Conservation (phyloP, 1,140 invertebrate species). For the Dendroctonus ponderosae region DNA sequence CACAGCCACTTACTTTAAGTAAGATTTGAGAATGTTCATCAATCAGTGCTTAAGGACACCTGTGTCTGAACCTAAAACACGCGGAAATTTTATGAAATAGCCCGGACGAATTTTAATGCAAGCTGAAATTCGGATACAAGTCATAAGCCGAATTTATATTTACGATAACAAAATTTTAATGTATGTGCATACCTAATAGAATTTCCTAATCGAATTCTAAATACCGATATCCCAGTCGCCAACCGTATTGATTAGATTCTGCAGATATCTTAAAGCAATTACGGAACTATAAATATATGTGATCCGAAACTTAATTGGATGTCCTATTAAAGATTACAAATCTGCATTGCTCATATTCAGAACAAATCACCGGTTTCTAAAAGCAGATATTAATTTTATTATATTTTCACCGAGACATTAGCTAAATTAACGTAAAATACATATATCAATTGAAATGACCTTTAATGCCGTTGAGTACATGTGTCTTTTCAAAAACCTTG, state of each 20-base stretch:
- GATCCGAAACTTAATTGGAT: no score
- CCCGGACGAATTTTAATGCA: neutral
- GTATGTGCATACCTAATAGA: conserved; percentile 7
- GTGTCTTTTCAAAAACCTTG: no score
- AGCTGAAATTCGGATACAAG: neutral
- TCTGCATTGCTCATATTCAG: no score
- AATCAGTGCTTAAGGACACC: conserved; percentile 34
- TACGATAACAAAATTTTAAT: conserved; percentile 4
- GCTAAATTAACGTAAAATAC: no score
- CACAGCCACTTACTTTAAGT: conserved; percentile 36
- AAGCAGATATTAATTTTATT: no score
- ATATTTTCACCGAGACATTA: no score
- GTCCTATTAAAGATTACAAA: no score
- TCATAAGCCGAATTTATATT: neutral
- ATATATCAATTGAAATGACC: no score
- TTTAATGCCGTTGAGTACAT: no score
- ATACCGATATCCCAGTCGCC: conserved; percentile 4
- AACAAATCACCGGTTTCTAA: no score
- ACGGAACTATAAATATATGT: conserved; percentile 4
- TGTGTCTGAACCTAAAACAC: conserved; percentile 19
- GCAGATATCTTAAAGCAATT: conserved; percentile 7
- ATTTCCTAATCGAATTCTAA: conserved; percentile 13
- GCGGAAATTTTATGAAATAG: conserved; percentile 8
- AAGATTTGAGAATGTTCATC: conserved; percentile 33
- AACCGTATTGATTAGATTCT: conserved; percentile 2